These are phyloP conservation scores for Plagiodera versicolora DNA, from an alignment of 2,888 invertebrate genomes.

Conservation along the genomic window DNA sequence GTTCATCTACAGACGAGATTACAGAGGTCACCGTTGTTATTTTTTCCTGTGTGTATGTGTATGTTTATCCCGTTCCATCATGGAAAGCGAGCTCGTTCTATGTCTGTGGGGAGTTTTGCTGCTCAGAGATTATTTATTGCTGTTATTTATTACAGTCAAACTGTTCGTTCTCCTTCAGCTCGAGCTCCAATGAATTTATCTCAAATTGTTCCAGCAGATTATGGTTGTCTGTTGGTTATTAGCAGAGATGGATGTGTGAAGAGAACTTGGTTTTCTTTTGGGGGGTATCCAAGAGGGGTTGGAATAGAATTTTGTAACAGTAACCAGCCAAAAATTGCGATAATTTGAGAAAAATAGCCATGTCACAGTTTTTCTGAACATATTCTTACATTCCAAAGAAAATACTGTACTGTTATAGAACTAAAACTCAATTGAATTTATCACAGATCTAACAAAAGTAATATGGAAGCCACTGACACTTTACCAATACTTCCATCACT, in stretches of 20 bases:
- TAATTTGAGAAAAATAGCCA: too few relatives aligned
- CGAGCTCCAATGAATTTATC: constrained; percentile 11
- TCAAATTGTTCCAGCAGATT: constrained; percentile 11
- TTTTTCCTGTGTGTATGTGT: too few relatives aligned
- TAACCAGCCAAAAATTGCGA: too few relatives aligned
- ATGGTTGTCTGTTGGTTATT: not conserved
- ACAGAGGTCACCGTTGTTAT: not conserved
- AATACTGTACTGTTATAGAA: too few relatives aligned
- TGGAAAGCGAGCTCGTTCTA: not conserved
- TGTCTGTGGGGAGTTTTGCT: constrained; percentile 9
- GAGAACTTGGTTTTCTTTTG: too few relatives aligned
- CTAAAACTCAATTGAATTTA: too few relatives aligned
- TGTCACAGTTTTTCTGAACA: too few relatives aligned
- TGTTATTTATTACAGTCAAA: constrained; percentile 8
- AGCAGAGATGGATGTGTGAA: constrained; percentile 3
- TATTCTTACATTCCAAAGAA: too few relatives aligned
- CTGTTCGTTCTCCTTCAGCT: constrained; percentile 5
- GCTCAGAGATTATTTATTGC: constrained; percentile 10
- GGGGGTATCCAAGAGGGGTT: too few relatives aligned
- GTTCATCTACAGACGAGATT: not conserved
- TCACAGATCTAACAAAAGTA: not conserved
- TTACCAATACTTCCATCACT: not conserved
- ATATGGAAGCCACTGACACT: not conserved
- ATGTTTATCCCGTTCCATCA: not conserved
- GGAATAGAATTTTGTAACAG: too few relatives aligned